phyloP scores from a whole-genome alignment of 1,140 invertebrate species.

The Centruroides sculpturatus region DNA sequence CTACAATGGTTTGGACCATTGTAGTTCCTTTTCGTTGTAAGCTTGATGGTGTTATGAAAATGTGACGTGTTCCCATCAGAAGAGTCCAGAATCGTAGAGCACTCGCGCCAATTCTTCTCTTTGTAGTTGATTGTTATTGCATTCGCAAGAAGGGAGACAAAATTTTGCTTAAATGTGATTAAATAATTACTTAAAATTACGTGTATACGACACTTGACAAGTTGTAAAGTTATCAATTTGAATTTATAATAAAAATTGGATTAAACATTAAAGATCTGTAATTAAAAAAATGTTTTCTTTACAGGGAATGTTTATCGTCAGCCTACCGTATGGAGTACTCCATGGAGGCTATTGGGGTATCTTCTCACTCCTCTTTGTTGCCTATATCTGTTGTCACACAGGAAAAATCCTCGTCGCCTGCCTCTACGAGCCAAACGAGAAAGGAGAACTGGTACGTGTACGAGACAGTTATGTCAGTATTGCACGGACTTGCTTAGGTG shows the following conservation, averaged over 20 bases:
- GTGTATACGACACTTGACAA: no score
- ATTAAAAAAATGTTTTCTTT: neutral
- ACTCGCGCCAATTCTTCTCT: no score
- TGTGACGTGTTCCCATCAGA: no score
- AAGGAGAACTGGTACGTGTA: conserved; percentile 48
- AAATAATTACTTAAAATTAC: no score
- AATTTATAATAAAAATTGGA: neutral
- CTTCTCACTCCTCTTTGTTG: conserved; percentile 90
- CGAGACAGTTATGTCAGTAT: conserved; percentile 89
- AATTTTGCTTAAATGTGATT: no score
- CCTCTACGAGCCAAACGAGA: conserved; percentile 67
- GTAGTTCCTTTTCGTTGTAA: no score
- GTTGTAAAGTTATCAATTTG: no score
- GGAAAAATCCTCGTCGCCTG: conserved; percentile 94
- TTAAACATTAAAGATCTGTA: neutral
- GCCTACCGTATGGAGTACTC: conserved; percentile 90
- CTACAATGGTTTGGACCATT: no score
- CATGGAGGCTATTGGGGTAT: conserved; percentile 99
- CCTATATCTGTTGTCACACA: conserved; percentile 98
- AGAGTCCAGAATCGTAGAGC: no score
- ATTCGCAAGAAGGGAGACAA: no score
- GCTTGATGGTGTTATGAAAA: no score
- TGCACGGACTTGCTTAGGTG: conserved; percentile 83
- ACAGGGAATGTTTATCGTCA: conserved; percentile 99
- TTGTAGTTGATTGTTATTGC: no score